Conservation (phyloP, 2,113 vertebrate genomes). For the Vanacampus margaritifer region DNA sequence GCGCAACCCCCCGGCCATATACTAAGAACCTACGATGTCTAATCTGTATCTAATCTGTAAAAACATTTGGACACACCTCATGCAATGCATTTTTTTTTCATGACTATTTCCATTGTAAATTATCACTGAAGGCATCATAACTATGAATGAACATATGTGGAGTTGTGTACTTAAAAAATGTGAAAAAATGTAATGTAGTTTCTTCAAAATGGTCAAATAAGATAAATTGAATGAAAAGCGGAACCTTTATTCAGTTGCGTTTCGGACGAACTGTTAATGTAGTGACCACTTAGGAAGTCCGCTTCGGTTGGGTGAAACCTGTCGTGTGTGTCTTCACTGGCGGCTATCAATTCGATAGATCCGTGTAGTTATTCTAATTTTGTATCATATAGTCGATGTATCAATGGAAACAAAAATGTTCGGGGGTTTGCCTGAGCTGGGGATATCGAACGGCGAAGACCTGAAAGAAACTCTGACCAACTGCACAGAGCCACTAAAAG, state of each 20-base stretch:
- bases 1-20: too few species aligned
- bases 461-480: conserved; percentile 96
- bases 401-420: conserved; percentile 73
- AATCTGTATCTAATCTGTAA: too few species aligned
- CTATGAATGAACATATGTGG: too few species aligned
- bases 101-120: too few species aligned
- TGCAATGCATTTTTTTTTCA: too few species aligned
- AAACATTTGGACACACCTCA: too few species aligned
- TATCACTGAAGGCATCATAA: too few species aligned
- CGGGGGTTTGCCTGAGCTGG: conserved; percentile 89
- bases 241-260: not conserved
- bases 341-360: not conserved
- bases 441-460: conserved; percentile 94
- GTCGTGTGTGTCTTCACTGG: not conserved
- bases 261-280: conserved; percentile 35
- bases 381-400: conserved; percentile 1
- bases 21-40: too few species aligned
- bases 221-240: not conserved
- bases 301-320: not conserved
- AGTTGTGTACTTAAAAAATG: too few species aligned
- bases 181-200: too few species aligned
- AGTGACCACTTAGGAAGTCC: conserved; percentile 9
- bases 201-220: too few species aligned
- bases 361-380: not conserved
- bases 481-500: conserved; percentile 96